Base-by-base conservation (phyloP, 2,797 vertebrate genomes). In the Brachymystax lenok region DNA sequence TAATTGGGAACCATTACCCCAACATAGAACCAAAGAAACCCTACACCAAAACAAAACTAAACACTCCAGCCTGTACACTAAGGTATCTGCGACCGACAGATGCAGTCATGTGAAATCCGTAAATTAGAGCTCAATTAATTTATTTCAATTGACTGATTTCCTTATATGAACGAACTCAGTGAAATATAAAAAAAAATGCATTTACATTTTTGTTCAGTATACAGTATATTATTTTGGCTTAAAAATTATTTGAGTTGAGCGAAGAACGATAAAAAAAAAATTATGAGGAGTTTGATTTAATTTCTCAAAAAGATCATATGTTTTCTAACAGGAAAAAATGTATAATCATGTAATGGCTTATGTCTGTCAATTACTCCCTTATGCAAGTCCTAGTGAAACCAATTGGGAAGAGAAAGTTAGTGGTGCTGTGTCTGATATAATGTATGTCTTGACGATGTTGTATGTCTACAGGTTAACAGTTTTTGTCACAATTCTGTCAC, bases 401-500 rank as follows among this genome's bases (percentile, higher is more conserved):
- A 46, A 4, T 77, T 50, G 64, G 66, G 27, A 54, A 70, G 50
- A 68, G 27, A 73, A 76, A 77, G 59, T 74, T 74, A 69, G 59
- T 35, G 13, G 74, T 76, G 82, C 82, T 84, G 64, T 17, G 69
- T 87, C 81, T 83, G 77, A 87, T 88, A 79, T 85, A 86, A 2
- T 46, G 40, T 12, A 12, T 85, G 83, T 88, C 86, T 79, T 79
- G 1, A 77, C 69, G 35, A 78, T 82, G 82, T 90, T 90, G 85
- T 86, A 87, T 90, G 88, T 88, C 84, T 67, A 12, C 74, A 69
- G 61, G 71, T 86, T 71, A 85, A 74, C 84, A 77, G 71, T 80
- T 40, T 74, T 82, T 73, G 75, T 88, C 85, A 84, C 79, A 63
- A 14, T 77, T 85, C 82, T 88, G 88, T 91, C 90, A 88, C 80